Percentiles rank a stretch among this genome's conserved stretches.
Evolutionary conservation across 2,113 vertebrate species (phyloP).

Genomic region (Entomyzon cyanotis): DNA sequence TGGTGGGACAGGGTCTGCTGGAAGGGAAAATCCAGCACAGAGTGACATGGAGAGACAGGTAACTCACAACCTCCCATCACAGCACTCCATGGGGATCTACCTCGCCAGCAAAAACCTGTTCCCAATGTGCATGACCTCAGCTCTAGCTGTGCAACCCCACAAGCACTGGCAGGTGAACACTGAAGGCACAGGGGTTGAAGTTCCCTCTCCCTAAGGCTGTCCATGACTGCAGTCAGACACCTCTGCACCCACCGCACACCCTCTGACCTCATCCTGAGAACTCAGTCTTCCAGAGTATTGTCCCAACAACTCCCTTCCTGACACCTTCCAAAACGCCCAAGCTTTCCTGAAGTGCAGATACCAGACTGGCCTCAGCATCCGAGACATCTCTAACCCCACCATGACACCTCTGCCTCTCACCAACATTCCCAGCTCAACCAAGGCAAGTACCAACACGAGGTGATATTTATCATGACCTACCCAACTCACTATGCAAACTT

Average conservation of each 20-base stretch:
- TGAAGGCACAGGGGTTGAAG: neutral
- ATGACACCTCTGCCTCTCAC: neutral
- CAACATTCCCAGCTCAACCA: neutral
- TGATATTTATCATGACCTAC: neutral
- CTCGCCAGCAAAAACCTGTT: neutral
- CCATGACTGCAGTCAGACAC: neutral
- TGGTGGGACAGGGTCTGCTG: neutral
- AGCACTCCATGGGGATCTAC: neutral
- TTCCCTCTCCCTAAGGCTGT: neutral
- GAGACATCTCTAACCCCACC: neutral
- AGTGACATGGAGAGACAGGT: rapidly evolving
- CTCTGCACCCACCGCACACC: neutral
- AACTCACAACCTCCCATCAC: neutral
- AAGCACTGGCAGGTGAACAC: neutral
- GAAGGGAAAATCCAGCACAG: neutral
- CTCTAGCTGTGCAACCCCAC: neutral
- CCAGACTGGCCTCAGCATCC: neutral
- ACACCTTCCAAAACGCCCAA: too few relatives aligned
- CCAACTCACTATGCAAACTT: neutral
- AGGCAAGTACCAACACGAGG: constrained; percentile 16
- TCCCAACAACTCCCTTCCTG: neutral
- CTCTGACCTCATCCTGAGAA: rapidly evolving
- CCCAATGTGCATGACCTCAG: neutral
- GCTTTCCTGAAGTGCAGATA: rapidly evolving
- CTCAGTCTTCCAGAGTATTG: rapidly evolving